A percentile compares a stretch with the other conserved stretches of the same genome.
Evolutionary conservation across 2,888 invertebrate species (phyloP).

Genomic region (Tinea trinotella): DNA sequence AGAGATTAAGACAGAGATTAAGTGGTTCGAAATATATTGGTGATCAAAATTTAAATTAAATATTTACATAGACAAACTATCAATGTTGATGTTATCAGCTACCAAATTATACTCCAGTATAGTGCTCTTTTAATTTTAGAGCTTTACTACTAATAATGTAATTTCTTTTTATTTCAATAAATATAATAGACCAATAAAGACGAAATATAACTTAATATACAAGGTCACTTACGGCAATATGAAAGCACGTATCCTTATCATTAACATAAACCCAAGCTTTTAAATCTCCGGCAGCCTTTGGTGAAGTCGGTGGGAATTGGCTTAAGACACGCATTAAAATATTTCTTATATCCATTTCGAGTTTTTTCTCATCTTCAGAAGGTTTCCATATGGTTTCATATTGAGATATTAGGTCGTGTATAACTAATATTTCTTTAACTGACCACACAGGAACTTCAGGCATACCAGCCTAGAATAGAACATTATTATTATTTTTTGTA

Average conservation of each 20-base stretch:
- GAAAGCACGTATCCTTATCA: constrained; percentile 67
- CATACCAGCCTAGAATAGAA: not conserved
- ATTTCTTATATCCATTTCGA: constrained; percentile 82
- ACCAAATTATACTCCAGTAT: too few species aligned
- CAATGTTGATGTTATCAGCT: too few species aligned
- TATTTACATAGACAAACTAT: too few species aligned
- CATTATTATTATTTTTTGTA: too few species aligned
- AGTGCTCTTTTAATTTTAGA: too few species aligned
- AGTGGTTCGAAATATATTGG: too few species aligned
- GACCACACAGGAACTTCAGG: constrained; percentile 54
- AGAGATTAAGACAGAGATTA: too few species aligned
- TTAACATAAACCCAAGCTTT: constrained; percentile 84
- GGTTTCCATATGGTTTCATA: constrained; percentile 87
- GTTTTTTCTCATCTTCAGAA: constrained; percentile 79
- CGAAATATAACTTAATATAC: too few species aligned
- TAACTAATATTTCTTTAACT: constrained; percentile 79
- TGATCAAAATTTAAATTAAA: too few species aligned
- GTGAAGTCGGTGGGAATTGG: constrained; percentile 70
- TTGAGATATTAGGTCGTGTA: constrained; percentile 82
- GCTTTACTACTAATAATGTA: too few species aligned
- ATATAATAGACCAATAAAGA: too few species aligned
- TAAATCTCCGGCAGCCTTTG: constrained; percentile 83
- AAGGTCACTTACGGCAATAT: constrained; percentile 72
- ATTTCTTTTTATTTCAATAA: too few species aligned
- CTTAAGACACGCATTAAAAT: constrained; percentile 80